phyloP scores from a whole-genome alignment of 2,113 vertebrate genomes.

The Nematolebias whitei region DNA sequence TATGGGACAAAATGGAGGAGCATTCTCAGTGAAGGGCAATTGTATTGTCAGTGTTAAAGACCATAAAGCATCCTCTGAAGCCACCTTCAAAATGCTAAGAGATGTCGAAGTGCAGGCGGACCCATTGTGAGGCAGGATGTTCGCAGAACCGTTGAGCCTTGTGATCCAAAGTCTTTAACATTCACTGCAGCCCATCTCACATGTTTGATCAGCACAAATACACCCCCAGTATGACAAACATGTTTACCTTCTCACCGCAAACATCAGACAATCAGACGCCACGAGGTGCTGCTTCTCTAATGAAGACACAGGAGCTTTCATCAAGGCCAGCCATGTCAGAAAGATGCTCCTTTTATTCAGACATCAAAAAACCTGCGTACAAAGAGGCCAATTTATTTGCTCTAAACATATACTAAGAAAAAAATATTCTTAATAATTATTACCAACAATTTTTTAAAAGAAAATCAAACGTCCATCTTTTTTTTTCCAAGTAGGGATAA shows the following conservation, averaged over 20 bases:
- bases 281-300: conserved; percentile 68
- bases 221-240: conserved; percentile 61
- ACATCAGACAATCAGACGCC: conserved; percentile 68
- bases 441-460: background rate
- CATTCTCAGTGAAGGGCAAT: conserved; percentile 79
- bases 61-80: conserved; percentile 84
- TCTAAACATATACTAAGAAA: conserved; percentile 48
- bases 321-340: conserved; percentile 44
- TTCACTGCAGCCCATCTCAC: conserved; percentile 36
- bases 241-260: conserved; percentile 70
- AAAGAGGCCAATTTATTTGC: conserved; percentile 54
- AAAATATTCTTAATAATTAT: conserved; percentile 43
- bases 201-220: conserved; percentile 70
- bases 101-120: conserved; percentile 5
- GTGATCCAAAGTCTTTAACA: conserved; percentile 56
- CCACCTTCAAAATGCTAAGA: conserved; percentile 53
- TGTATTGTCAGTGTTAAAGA: conserved; percentile 79
- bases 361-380: conserved; percentile 53
- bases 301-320: conserved; percentile 68
- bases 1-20: conserved; percentile 81
- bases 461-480: conserved; percentile 44
- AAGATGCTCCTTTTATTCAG: conserved; percentile 37
- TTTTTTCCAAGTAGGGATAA: conserved; percentile 44
- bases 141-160: conserved; percentile 10
- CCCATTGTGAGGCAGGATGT: background rate